Percentiles rank a stretch among this genome's conserved stretches.
Conservation (phyloP, 2,888 invertebrate species). For the Emmelina monodactyla region DNA sequence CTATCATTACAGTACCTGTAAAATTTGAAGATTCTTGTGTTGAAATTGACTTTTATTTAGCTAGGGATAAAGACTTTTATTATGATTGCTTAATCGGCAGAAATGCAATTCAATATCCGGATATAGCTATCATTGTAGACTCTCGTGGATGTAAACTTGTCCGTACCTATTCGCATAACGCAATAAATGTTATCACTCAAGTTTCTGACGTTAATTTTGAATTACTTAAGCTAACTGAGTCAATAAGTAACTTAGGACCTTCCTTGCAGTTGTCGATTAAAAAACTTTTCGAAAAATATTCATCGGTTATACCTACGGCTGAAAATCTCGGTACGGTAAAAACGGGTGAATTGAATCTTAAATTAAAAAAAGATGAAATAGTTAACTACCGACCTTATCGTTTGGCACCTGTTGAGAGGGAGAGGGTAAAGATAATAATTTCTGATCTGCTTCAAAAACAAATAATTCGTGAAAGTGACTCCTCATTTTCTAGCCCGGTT, state of each 20-base stretch:
- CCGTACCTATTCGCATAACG: too few relatives aligned
- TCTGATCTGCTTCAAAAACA: conserved; percentile 12
- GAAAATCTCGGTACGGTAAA: conserved; percentile 8
- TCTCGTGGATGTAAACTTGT: neutral
- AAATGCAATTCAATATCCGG: conserved; percentile 10
- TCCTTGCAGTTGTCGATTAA: conserved; percentile 7
- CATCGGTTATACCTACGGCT: conserved; percentile 8
- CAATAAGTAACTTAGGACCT: conserved; percentile 5
- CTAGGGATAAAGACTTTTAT: conserved; percentile 8
- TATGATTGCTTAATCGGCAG: conserved; percentile 12
- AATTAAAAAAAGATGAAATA: conserved; percentile 8
- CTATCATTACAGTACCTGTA: conserved; percentile 10
- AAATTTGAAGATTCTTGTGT: conserved; percentile 14
- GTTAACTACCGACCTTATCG: conserved; percentile 16
- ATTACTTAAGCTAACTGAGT: neutral
- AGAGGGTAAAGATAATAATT: conserved; percentile 14
- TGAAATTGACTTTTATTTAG: conserved; percentile 16
- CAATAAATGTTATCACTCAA: too few relatives aligned
- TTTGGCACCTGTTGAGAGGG: conserved; percentile 15
- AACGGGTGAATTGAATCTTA: conserved; percentile 12
- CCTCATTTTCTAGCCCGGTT: conserved; percentile 16
- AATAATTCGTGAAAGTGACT: conserved; percentile 16
- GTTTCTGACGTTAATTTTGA: too few relatives aligned
- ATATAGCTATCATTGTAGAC: conserved; percentile 13
- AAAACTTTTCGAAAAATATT: conserved; percentile 11